Base-by-base conservation (phyloP, 1,140 invertebrate species). In the Periplaneta americana region DNA sequence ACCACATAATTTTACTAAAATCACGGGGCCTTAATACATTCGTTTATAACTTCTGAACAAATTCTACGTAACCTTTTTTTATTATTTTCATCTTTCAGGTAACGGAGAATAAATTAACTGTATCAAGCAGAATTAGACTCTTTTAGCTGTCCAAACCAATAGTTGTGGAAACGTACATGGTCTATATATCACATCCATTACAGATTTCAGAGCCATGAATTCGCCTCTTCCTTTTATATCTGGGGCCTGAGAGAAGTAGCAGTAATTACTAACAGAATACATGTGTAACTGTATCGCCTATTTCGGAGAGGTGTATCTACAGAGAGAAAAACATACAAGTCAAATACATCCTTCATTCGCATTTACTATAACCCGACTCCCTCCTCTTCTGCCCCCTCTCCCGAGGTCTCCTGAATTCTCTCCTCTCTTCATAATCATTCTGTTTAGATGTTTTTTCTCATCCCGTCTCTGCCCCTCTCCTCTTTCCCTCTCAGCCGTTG, bases 351-450 rank as follows among this genome's bases (percentile, higher is more conserved):
- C 48, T 66, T 66, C 48, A 66, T 66, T n/a, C 48, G 28, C 5
- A n/a, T 66, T 66, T 66, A n/a, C 48, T 66, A n/a, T 66, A 28
- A 66, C 22, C 18, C 39, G 39, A 22, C 39, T 22, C 22, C 39
- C 39, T 11, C 39, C 74, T 10, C 10, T 31, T 31, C 74, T 31
- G 74, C 10, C 74, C 9, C 74, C 15, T 15, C 74, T 32, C 13
- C 74, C 74, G n/a, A 31, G 13, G 15, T 32, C 74, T 15, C 74
- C 74, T 57, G 48, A 11, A 75, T 32, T n/a, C n/a, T n/a, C 76
- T 36, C 33, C 11, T 17, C 33, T 28, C 76, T 78, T 37, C 76
- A 78, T 78, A 78, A 78, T 78, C 76, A 78, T 78, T 78, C 76
- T 36, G 34, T 78, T 78, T 34, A 36, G 76, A 78, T 39, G 18